Conservation (phyloP, 2,888 invertebrate genomes). For the Phortica okadai region DNA sequence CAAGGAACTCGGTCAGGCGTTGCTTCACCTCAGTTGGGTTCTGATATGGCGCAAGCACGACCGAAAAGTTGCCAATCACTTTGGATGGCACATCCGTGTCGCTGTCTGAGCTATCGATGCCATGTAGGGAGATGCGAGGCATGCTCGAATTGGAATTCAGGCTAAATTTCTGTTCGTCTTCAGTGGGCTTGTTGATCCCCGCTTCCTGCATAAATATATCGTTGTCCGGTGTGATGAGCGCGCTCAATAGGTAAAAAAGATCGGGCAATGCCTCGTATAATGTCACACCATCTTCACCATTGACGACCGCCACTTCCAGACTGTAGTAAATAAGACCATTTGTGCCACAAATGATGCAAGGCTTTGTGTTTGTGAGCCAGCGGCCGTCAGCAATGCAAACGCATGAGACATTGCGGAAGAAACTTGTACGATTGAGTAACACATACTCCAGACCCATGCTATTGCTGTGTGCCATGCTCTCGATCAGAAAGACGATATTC, state of each 20-base stretch:
- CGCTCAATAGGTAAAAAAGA: constrained; percentile 47
- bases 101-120: constrained; percentile 46
- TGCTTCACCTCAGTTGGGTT: constrained; percentile 36
- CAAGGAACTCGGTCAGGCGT: constrained; percentile 43
- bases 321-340: constrained; percentile 52
- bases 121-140: constrained; percentile 52
- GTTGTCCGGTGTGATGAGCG: constrained; percentile 43
- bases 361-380: constrained; percentile 47
- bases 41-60: constrained; percentile 50
- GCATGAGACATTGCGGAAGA: constrained; percentile 51
- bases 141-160: constrained; percentile 43
- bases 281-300: constrained; percentile 46
- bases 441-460: constrained; percentile 51
- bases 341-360: constrained; percentile 48
- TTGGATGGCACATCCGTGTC: constrained; percentile 48
- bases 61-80: constrained; percentile 51
- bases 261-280: constrained; percentile 53
- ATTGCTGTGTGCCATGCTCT: constrained; percentile 51
- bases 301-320: constrained; percentile 50
- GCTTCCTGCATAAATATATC: constrained; percentile 38
- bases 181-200: constrained; percentile 13
- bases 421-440: constrained; percentile 48
- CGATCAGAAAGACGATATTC: constrained; percentile 49
- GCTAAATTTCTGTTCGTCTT: constrained; percentile 37
- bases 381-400: constrained; percentile 49